These are phyloP conservation scores for Lucinisca nassula DNA, from an alignment of 2,888 invertebrate genomes.

Conservation along the genomic window DNA sequence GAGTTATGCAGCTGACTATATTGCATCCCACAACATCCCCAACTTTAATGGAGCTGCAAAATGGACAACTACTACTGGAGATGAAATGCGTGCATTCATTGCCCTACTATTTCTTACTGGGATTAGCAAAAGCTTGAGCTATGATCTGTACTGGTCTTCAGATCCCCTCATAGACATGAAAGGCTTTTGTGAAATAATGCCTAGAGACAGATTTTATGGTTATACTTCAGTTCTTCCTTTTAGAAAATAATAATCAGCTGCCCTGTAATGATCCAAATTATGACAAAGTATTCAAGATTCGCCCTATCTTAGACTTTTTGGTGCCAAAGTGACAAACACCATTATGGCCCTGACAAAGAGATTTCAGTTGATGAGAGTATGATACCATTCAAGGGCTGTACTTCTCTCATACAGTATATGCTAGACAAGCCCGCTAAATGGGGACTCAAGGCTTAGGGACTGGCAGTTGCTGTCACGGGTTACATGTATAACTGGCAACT, in stretches of 20 bases:
- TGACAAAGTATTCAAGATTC: background rate
- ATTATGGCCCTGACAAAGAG: background rate
- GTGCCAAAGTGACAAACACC: background rate
- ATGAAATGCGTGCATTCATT: background rate
- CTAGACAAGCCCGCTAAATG: background rate
- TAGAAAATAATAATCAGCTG: background rate
- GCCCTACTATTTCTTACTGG: background rate
- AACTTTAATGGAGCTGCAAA: background rate
- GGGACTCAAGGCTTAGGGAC: background rate
- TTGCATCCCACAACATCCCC: background rate
- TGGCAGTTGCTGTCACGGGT: background rate
- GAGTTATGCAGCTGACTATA: background rate
- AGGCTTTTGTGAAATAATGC: background rate
- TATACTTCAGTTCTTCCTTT: background rate
- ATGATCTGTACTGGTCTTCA: background rate
- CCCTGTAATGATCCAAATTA: background rate
- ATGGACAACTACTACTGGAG: background rate
- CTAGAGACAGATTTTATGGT: background rate
- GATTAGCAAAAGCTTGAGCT: background rate
- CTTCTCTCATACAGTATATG: background rate
- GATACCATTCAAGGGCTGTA: background rate
- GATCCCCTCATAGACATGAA: background rate
- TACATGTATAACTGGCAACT: background rate
- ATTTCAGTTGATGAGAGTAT: background rate
- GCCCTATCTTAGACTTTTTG: background rate